Conservation (phyloP, 2,888 invertebrate species). For the Caenorhabditis sp. region DNA sequence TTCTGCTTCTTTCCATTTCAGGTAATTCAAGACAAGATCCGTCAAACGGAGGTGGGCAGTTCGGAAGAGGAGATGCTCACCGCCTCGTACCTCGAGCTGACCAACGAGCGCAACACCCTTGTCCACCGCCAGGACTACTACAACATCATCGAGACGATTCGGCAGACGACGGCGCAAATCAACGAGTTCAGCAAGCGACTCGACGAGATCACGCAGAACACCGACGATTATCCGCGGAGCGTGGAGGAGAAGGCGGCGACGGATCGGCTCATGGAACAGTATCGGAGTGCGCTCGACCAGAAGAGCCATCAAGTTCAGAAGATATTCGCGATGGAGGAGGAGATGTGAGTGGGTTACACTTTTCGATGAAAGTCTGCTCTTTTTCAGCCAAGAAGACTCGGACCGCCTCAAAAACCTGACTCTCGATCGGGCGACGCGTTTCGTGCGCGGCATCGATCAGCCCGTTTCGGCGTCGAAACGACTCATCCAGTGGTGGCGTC, state of each 20-base stretch:
- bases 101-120: slow-evolving; percentile 66
- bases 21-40: slow-evolving; percentile 54
- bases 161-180: slow-evolving; percentile 41
- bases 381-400: slow-evolving; percentile 62
- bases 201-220: slow-evolving; percentile 50
- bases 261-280: slow-evolving; percentile 68
- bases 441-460: slow-evolving; percentile 63
- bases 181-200: slow-evolving; percentile 44
- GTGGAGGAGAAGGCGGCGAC: slow-evolving; percentile 69
- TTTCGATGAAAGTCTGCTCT: not conserved
- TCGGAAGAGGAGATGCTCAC: slow-evolving; percentile 69
- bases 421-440: slow-evolving; percentile 60
- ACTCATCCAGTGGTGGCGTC: slow-evolving; percentile 60
- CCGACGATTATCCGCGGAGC: slow-evolving; percentile 59
- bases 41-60: slow-evolving; percentile 62
- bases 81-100: slow-evolving; percentile 62
- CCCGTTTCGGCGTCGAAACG: slow-evolving; percentile 68
- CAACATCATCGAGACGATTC: slow-evolving; percentile 67
- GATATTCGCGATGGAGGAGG: slow-evolving; percentile 59
- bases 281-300: slow-evolving; percentile 61
- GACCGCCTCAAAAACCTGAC: slow-evolving; percentile 62
- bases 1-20: not conserved
- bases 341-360: slow-evolving; percentile 53
- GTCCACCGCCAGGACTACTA: slow-evolving; percentile 67
- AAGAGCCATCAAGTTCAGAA: slow-evolving; percentile 61